Base-by-base conservation (phyloP, 2,888 invertebrate species). In the Halictus ligatus region DNA sequence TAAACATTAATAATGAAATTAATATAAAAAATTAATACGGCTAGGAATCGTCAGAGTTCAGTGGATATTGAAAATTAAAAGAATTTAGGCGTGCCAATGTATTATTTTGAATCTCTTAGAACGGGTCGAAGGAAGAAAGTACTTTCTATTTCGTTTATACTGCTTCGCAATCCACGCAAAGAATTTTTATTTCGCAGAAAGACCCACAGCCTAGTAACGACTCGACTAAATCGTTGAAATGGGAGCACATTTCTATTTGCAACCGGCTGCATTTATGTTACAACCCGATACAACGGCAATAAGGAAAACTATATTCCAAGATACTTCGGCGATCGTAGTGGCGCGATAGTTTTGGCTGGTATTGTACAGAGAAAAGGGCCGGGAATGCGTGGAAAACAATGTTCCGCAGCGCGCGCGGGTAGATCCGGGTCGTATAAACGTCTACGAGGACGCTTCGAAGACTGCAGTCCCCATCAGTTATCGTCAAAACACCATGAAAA, bases 401-500 rank as follows among this genome's bases (percentile, higher is more conserved):
- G 81, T 86, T 87, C 73, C 60, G 58, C 64, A 54, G 35, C 64
- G 48, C 74, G n/a, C 58, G 60, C 6, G 46, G 46, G 72, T n/a
- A 50, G 50, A 72, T 81, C 18, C 78, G 35, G 75, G 81, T 73
- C 78, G 81, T 75, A 74, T 80, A 79, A 85, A 75, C 82, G 80
- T 89, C 88, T 83, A 72, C 78, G 78, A 69, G 43, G 83, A 71
- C 76, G 60, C 43, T 80, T 79, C 75, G 80, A 84, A 75, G 82
- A 35, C 80, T 64, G 67, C 85, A 86, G 90, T 83, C 86, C 86
- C 91, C 91, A 90, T 91, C 91, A 90, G 90, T 91, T 91, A 91
- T 91, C 91, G 91, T 91, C 91, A 90, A 90, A 91, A 91, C 89
- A 85, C 80, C 85, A 81, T 87, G 91, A 85, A 91, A 91, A 91